Conservation (phyloP, 1,140 invertebrate species). For the Zelostemma sp. region DNA sequence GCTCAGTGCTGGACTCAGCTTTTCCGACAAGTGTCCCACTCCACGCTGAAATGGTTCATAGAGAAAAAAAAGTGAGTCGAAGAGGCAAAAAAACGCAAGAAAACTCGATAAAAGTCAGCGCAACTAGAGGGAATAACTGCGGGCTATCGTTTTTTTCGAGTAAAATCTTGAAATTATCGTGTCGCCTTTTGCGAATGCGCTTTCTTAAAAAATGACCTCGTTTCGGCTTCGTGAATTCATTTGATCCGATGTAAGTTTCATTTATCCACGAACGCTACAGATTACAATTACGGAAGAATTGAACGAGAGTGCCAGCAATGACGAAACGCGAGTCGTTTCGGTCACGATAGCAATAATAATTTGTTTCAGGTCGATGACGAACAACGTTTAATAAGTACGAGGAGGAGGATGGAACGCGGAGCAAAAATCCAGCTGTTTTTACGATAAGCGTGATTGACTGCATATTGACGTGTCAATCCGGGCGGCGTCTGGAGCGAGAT, state of each 20-base stretch:
- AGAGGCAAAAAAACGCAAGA: conserved; percentile 2
- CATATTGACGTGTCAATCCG: conserved; percentile 13
- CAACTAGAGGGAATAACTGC: conserved; percentile 13
- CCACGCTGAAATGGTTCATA: conserved; percentile 31
- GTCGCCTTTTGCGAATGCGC: neutral
- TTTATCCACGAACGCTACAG: too few relatives aligned
- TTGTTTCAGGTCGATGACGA: neutral
- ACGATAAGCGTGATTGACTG: conserved; percentile 22
- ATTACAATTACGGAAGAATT: too few relatives aligned
- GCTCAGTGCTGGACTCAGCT: conserved; percentile 36
- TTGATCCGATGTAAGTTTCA: too few relatives aligned
- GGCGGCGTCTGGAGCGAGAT: neutral
- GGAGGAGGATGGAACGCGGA: conserved; percentile 4
- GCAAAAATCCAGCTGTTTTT: conserved; percentile 9
- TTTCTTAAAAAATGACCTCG: conserved; percentile 6
- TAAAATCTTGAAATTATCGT: conserved; percentile 16
- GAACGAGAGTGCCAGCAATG: conserved; percentile 27
- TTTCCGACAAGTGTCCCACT: conserved; percentile 41
- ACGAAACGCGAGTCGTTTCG: neutral
- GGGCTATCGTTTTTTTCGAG: conserved; percentile 4
- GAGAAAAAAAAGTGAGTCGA: conserved; percentile 13
- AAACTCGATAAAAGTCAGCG: conserved; percentile 39
- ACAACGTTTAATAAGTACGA: conserved; percentile 11
- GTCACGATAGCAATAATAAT: neutral
- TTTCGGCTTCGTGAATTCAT: conserved; percentile 12